Conservation (phyloP, 2,888 invertebrate species). For the Choristoneura rosaceana region DNA sequence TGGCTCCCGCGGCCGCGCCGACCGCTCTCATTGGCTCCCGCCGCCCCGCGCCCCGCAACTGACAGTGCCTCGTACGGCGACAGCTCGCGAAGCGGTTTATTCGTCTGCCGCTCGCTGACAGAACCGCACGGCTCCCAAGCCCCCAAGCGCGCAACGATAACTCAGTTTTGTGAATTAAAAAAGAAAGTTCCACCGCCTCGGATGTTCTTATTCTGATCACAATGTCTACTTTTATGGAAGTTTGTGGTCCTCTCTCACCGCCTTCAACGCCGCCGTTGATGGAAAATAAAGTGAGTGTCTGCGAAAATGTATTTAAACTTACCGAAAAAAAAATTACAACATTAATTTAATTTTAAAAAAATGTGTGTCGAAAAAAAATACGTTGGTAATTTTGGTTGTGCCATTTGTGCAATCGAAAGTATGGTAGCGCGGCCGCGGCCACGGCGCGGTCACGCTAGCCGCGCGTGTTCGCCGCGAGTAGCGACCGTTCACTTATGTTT, state of each 20-base stretch:
- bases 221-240: constrained; percentile 79
- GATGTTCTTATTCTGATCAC: constrained; percentile 68
- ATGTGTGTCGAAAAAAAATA: constrained; percentile 41
- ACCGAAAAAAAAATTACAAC: constrained; percentile 44
- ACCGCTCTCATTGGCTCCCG: constrained; percentile 86
- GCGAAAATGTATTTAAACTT: constrained; percentile 37
- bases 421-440: constrained; percentile 55
- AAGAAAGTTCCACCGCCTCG: constrained; percentile 74
- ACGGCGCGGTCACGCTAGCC: constrained; percentile 72
- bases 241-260: constrained; percentile 87
- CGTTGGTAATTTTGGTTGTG: constrained; percentile 45
- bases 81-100: constrained; percentile 76
- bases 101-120: constrained; percentile 78
- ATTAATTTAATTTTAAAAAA: constrained; percentile 24
- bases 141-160: constrained; percentile 61
- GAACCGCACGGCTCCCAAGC: constrained; percentile 76
- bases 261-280: constrained; percentile 90
- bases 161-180: constrained; percentile 80
- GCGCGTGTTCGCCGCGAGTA: constrained; percentile 67
- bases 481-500: constrained; percentile 77
- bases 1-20: constrained; percentile 90
- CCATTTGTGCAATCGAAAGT: constrained; percentile 77
- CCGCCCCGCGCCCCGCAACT: constrained; percentile 88
- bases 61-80: constrained; percentile 82
- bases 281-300: constrained; percentile 81